Evolutionary conservation across 2,113 vertebrate genomes (phyloP).

Genomic region (Stegostoma tigrinum): DNA sequence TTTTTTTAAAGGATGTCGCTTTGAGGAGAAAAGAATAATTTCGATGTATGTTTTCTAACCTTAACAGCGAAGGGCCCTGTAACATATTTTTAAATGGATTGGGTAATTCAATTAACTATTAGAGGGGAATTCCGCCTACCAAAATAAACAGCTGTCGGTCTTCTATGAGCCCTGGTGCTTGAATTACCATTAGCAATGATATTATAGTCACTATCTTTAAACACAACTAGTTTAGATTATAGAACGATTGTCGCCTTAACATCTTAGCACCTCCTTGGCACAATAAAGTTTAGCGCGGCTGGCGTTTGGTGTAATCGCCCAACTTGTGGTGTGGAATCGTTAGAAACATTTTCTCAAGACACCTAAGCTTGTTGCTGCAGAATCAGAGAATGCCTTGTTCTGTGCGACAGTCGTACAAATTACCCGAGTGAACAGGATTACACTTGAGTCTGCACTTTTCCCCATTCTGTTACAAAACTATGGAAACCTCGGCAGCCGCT

Average conservation of each 20-base stretch:
- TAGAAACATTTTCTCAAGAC: background rate
- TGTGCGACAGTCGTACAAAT: background rate
- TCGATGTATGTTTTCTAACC: background rate
- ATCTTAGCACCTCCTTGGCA: background rate
- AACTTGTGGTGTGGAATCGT: background rate
- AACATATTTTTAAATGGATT: background rate
- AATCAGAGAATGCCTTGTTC: background rate
- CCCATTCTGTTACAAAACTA: background rate
- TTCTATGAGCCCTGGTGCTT: background rate
- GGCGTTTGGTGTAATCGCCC: background rate
- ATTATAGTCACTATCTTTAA: background rate
- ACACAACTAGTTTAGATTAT: background rate
- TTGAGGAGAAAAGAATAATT: background rate
- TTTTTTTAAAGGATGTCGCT: background rate
- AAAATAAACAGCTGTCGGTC: slow-evolving; percentile 26
- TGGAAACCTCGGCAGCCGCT: background rate
- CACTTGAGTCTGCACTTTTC: background rate
- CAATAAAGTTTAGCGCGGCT: too few relatives aligned
- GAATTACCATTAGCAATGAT: background rate
- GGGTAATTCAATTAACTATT: slow-evolving; percentile 11
- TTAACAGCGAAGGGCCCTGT: background rate
- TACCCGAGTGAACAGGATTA: background rate
- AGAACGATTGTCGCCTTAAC: background rate
- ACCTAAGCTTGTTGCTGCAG: background rate
- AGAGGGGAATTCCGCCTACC: background rate